Conservation (phyloP, 2,797 vertebrate genomes). For the Alosa sapidissima region DNA sequence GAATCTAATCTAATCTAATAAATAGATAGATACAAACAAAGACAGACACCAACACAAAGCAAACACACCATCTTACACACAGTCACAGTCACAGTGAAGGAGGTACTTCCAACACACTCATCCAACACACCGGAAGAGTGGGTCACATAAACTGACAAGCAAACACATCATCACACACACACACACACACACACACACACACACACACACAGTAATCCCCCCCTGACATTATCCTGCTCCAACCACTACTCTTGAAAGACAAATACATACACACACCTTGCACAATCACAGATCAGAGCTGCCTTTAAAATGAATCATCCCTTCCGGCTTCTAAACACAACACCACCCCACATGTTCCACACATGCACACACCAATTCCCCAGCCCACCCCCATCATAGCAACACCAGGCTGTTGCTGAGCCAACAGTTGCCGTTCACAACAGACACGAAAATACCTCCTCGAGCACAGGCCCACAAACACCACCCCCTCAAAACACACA, state of each 20-base stretch:
- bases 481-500: neutral
- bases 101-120: neutral
- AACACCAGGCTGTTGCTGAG: slow-evolving; percentile 1
- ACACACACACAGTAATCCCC: neutral
- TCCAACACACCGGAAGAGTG: neutral
- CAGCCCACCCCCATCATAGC: slow-evolving; percentile 1
- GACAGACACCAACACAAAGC: neutral
- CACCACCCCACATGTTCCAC: neutral
- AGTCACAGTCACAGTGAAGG: too few relatives aligned
- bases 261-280: neutral
- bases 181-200: neutral
- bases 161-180: neutral
- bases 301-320: slow-evolving; percentile 6
- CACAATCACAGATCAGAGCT: slow-evolving; percentile 2
- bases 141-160: neutral
- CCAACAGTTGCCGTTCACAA: slow-evolving; percentile 9
- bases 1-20: too few relatives aligned
- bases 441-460: slow-evolving; percentile 22
- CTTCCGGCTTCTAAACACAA: neutral
- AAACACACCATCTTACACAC: neutral
- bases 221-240: neutral
- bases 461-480: neutral
- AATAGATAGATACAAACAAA: neutral
- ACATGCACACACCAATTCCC: neutral
- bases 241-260: neutral